A percentile compares a stretch with the other conserved stretches of the same genome.
Conservation (phyloP, 2,888 invertebrate species). For the Apotomis capreana region DNA sequence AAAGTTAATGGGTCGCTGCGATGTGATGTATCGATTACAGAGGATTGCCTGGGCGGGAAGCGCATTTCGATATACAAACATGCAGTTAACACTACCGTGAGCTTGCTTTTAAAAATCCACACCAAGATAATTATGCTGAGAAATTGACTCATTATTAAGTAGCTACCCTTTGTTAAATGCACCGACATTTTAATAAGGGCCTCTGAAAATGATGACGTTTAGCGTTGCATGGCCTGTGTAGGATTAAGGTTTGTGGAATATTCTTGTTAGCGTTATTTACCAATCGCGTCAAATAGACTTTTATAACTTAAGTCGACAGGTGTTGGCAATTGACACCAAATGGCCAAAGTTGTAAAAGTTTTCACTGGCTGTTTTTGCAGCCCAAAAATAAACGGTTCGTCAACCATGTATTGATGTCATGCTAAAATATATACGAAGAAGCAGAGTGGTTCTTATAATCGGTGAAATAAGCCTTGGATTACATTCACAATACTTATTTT, state of each 20-base stretch:
- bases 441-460: no score
- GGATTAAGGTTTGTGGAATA: neutral
- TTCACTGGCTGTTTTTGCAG: neutral
- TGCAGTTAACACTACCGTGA: slow-evolving; percentile 32
- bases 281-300: neutral
- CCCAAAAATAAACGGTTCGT: no score
- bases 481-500: no score
- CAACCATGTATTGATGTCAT: no score
- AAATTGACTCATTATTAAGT: neutral
- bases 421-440: no score
- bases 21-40: slow-evolving; percentile 55
- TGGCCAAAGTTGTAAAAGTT: neutral
- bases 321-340: neutral
- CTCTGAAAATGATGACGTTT: slow-evolving; percentile 1
- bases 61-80: slow-evolving; percentile 31
- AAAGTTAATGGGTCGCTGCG: slow-evolving; percentile 55
- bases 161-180: neutral
- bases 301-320: neutral
- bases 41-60: slow-evolving; percentile 42
- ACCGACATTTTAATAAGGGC: neutral
- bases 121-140: neutral
- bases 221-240: neutral
- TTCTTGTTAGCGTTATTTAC: neutral
- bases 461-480: no score
- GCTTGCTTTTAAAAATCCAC: slow-evolving; percentile 16